Evolutionary conservation across 35 echinoderm and acorn worm species (phyloP).

Genomic region (Acanthaster planci): DNA sequence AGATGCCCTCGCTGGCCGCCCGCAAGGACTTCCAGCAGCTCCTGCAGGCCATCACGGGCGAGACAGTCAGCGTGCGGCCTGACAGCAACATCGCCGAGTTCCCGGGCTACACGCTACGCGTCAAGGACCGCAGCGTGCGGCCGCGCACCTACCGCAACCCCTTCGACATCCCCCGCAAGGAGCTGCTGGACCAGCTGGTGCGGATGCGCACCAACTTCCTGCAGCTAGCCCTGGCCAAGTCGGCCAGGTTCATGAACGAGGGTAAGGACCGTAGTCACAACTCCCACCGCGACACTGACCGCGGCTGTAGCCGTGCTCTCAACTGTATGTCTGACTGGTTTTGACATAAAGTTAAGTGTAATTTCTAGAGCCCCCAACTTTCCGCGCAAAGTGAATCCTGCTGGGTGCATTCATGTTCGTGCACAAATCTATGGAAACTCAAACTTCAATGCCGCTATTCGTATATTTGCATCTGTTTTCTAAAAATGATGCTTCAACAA

Average conservation of each 20-base stretch:
- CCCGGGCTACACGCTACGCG: conserved; percentile 71
- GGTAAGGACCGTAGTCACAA: conserved; percentile 34
- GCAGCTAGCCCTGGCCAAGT: conserved; percentile 61
- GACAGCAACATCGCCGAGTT: conserved; percentile 93
- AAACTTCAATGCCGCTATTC: no score
- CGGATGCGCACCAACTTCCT: conserved; percentile 93
- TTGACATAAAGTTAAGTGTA: no score
- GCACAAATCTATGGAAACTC: no score
- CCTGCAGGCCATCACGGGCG: conserved; percentile 83
- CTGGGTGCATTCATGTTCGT: no score
- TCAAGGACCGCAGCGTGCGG: conserved; percentile 62
- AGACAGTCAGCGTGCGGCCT: conserved; percentile 74
- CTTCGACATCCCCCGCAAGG: conserved; percentile 91
- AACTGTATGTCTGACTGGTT: no score
- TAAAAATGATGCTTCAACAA: no score
- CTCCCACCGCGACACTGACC: no score
- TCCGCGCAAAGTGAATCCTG: no score
- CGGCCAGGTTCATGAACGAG: conserved; percentile 88
- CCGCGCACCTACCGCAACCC: conserved; percentile 92
- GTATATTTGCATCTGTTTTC: no score
- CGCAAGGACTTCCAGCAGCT: conserved; percentile 94
- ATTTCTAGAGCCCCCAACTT: no score
- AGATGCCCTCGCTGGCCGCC: conserved; percentile 84
- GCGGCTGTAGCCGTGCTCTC: no score
- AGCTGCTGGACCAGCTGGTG: conserved; percentile 84